These are phyloP conservation scores for Cosmia trapezina DNA, from an alignment of 2,888 invertebrate species.

Conservation along the genomic window DNA sequence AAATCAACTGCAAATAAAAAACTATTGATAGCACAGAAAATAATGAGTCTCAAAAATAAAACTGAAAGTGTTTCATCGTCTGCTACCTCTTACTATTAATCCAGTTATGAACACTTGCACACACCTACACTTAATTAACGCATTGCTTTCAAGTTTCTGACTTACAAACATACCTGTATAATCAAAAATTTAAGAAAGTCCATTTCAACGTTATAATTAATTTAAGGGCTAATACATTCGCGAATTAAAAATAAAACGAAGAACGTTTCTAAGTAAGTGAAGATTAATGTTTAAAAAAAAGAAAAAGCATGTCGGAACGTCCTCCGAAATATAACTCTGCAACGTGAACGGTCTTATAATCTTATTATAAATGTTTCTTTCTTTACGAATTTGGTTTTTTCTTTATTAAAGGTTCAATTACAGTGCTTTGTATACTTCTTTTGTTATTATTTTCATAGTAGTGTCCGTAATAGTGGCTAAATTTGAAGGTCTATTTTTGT, in stretches of 20 bases:
- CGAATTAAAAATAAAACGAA: conserved; percentile 58
- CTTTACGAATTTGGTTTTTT: conserved; percentile 41
- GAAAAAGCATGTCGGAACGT: conserved; percentile 45
- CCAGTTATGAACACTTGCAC: conserved; percentile 6
- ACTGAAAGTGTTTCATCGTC: conserved; percentile 21
- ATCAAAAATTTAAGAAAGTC: conserved; percentile 33
- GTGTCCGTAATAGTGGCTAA: conserved; percentile 1
- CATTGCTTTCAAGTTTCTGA: conserved; percentile 16
- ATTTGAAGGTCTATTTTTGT: background rate
- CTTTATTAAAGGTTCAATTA: conserved; percentile 28
- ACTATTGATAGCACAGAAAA: background rate
- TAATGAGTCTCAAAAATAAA: background rate
- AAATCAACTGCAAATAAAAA: background rate
- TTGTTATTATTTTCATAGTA: conserved; percentile 1
- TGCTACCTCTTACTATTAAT: background rate
- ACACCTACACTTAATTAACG: conserved; percentile 11
- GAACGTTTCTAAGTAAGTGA: conserved; percentile 61
- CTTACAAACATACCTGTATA: conserved; percentile 7
- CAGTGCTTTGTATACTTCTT: conserved; percentile 15
- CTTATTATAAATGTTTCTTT: conserved; percentile 37
- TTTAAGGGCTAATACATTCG: conserved; percentile 39
- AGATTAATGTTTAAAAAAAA: conserved; percentile 60
- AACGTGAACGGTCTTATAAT: conserved; percentile 31
- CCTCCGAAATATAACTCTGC: conserved; percentile 35
- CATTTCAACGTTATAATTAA: conserved; percentile 51